These are phyloP conservation scores for Acleris holmiana DNA, from an alignment of 2,888 invertebrate genomes.

Conservation along the genomic window DNA sequence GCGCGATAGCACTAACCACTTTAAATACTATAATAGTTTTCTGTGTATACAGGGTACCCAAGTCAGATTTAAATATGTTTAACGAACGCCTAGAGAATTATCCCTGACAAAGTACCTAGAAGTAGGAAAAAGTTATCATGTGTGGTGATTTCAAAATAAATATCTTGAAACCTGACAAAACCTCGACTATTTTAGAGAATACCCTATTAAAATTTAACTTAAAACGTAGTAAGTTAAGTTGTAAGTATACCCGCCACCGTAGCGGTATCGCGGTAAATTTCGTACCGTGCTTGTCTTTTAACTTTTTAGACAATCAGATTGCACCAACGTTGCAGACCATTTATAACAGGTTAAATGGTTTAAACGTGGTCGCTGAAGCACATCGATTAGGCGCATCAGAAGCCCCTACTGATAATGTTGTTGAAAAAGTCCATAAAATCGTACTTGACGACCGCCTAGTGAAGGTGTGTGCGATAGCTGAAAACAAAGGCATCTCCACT, in stretches of 20 bases:
- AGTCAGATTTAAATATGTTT: constrained; percentile 2
- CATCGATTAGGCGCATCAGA: no score
- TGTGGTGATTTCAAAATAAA: not conserved
- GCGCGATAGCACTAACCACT: no score
- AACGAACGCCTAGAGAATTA: not conserved
- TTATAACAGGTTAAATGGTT: no score
- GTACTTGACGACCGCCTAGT: no score
- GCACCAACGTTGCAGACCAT: no score
- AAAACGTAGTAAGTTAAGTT: not conserved
- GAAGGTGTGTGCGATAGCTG: no score
- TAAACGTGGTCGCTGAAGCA: no score
- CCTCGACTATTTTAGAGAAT: not conserved
- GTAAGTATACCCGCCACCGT: not conserved
- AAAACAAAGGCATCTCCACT: no score
- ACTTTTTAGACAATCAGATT: constrained; percentile 3
- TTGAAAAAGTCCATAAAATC: no score
- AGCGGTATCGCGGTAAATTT: no score
- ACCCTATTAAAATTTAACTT: not conserved
- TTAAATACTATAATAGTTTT: not conserved
- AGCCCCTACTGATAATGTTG: no score
- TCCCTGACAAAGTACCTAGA: not conserved
- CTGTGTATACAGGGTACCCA: constrained; percentile 1
- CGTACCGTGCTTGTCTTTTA: not conserved
- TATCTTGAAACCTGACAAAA: not conserved
- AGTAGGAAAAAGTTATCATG: no score